These are phyloP conservation scores for Thaleichthys pacificus DNA, from an alignment of 2,797 vertebrate genomes.

Conservation along the genomic window DNA sequence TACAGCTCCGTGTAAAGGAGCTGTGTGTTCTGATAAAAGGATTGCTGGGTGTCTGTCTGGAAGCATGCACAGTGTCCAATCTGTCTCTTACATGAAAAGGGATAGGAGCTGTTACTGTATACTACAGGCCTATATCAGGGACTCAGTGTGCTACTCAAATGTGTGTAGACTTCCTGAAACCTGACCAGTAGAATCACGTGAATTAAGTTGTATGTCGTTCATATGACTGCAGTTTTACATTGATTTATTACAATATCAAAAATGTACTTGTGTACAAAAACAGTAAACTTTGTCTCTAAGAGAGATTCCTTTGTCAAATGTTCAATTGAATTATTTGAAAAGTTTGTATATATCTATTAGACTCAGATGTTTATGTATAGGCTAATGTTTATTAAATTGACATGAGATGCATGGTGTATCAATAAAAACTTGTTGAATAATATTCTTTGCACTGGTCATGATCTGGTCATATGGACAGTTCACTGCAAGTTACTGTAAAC, in stretches of 20 bases:
- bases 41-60: conserved; percentile 53
- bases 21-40: conserved; percentile 34
- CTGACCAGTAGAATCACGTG: conserved; percentile 44
- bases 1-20: conserved; percentile 28
- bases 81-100: conserved; percentile 53
- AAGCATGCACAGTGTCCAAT: conserved; percentile 47
- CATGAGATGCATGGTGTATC: conserved; percentile 67
- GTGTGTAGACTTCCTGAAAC: conserved; percentile 69
- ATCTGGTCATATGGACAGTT: too few relatives aligned
- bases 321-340: conserved; percentile 81
- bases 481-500: neutral
- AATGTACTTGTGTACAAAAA: conserved; percentile 75
- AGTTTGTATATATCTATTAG: conserved; percentile 57
- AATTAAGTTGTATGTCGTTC: conserved; percentile 72
- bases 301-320: conserved; percentile 81
- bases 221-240: conserved; percentile 74
- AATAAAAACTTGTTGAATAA: conserved; percentile 32
- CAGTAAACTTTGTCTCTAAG: conserved; percentile 76
- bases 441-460: too few relatives aligned
- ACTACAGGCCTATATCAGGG: conserved; percentile 53
- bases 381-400: conserved; percentile 45
- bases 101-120: conserved; percentile 59
- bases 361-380: conserved; percentile 56
- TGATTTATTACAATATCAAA: conserved; percentile 76
- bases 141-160: conserved; percentile 67